Evolutionary conservation across 2,113 vertebrate genomes (phyloP), one percentile per base, ranked within the genome.

Genomic region (Taurulus bubalis): DNA sequence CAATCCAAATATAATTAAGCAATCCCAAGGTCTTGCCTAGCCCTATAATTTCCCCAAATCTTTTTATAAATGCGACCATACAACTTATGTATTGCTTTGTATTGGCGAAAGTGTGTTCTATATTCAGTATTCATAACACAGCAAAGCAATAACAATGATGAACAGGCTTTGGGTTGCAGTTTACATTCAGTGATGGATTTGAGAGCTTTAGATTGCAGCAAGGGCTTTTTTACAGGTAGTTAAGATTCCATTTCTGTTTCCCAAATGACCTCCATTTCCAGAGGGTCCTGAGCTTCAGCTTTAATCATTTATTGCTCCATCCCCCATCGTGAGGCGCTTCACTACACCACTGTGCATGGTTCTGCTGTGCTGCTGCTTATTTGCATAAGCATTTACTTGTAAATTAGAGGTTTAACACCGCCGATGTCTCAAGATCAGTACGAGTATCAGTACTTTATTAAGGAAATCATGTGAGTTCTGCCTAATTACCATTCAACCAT

Each of bases 211-310:
- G 83, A 88, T 90, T 87, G 82, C 68, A 64, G 28, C 24, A 26
- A 64, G 56, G 49, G 72, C 79, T 87, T 90, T n/a, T 90, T 88
- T 86, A 88, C 80, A 87, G 78, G 79, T 93, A 86, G 87, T 91
- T 91, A 90, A 87, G 81, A 91, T 93, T 91, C 89, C 82, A 87
- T 91, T 90, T 90, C 85, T 90, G 87, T 91, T 88, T 87, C 82
- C 72, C 53, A 73, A 75, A 75, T 86, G 87, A 89, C 90, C 89
- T 89, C 83, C 73, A 90, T 90, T 87, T 90, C 80, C 79, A 82
- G 74, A 77, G 71, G 90, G 87, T 85, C 89, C 75, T 74, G 82
- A 89, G 75, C 78, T 88, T 83, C 76, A 79, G 71, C 84, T 84
- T 67, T 59, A n/a, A 77, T 87, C 77, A 77, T 93, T 87, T 75